phyloP scores from a whole-genome alignment of 2,888 invertebrate species.

The Mimumesa dahlbomi region DNA sequence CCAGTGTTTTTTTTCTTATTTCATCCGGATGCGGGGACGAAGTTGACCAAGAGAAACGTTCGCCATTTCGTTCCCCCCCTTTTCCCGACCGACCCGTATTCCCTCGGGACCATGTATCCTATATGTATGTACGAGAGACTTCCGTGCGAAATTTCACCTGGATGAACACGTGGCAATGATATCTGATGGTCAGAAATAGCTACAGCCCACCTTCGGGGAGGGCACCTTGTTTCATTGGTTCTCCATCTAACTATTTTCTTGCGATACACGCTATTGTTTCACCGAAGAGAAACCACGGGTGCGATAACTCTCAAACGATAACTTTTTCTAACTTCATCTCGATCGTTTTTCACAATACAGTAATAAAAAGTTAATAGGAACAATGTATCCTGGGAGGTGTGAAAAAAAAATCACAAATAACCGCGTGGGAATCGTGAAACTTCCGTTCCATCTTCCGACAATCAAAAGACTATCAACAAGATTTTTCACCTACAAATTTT shows the following conservation, averaged over 20 bases:
- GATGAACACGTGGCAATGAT: constrained; percentile 43
- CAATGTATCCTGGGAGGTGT: too few species aligned
- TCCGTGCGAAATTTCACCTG: constrained; percentile 39
- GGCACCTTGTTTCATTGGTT: constrained; percentile 24
- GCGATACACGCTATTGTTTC: too few species aligned
- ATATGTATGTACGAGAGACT: constrained; percentile 20
- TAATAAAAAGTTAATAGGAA: too few species aligned
- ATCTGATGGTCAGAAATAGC: constrained; percentile 47
- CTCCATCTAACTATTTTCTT: too few species aligned
- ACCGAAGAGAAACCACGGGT: too few species aligned
- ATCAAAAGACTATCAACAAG: too few species aligned
- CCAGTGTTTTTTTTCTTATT: constrained; percentile 5
- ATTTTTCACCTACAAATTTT: too few species aligned
- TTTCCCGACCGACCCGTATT: not conserved
- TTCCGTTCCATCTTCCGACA: too few species aligned
- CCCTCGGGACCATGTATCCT: not conserved
- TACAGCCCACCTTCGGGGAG: constrained; percentile 13
- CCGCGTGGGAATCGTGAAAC: too few species aligned
- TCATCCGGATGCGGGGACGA: constrained; percentile 2
- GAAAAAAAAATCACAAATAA: too few species aligned
- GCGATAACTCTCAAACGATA: not conserved
- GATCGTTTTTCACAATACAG: too few species aligned
- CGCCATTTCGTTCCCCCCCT: not conserved
- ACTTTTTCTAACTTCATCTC: too few species aligned
- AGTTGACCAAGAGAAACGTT: constrained; percentile 9